Base-by-base conservation (phyloP, 2,113 vertebrate species). In the Tragulus kanchil region DNA sequence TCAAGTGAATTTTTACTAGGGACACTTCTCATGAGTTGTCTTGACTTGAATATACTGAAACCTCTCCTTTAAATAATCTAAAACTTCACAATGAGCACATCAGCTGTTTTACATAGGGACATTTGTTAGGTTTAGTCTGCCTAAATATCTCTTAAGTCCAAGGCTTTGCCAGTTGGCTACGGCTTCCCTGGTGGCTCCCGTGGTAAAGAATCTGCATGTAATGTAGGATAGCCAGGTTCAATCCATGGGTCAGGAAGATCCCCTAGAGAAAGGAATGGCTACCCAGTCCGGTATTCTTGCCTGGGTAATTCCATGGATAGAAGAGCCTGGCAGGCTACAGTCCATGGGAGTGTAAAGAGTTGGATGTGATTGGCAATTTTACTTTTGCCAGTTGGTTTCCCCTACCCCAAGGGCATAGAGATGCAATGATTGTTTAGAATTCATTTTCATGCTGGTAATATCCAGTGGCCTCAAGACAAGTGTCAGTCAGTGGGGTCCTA, bases 21-120 rank as follows among this genome's bases (percentile, higher is more conserved):
- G 23, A 89, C 14, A n/a, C 62, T 90, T 94, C n/a, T 82, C 77
- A 36, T 31, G 28, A 67, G 17, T 77, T 67, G 42, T 65, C 28
- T 85, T 62, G 42, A 69, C 15, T 85, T 91, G 67, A 92, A 56
- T 26, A 89, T 9, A 61, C 21, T 79, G 67, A 92, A 87, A 89
- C 1, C 1, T 78, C 50, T 93, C 9, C 67, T 88, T 88, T 36
- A 85, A 94, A 69, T 78, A 59, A 86, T 85, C 42, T 89, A 62
- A 92, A 15, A 54, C 90, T 90, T 97, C 88, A 92, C 50, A 87
- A 8, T 42, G 26, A 77, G 36, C n/a, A 78, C 84, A 85, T 79
- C 21, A 54, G 45, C 54, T 93, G 4, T 78, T 95, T 95, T 42
- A 36, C 14, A 3, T 28, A 48, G 10, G 52, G 16, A 9, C 36